Base-by-base conservation (phyloP, 2,888 invertebrate species). In the Taenaris catops region DNA sequence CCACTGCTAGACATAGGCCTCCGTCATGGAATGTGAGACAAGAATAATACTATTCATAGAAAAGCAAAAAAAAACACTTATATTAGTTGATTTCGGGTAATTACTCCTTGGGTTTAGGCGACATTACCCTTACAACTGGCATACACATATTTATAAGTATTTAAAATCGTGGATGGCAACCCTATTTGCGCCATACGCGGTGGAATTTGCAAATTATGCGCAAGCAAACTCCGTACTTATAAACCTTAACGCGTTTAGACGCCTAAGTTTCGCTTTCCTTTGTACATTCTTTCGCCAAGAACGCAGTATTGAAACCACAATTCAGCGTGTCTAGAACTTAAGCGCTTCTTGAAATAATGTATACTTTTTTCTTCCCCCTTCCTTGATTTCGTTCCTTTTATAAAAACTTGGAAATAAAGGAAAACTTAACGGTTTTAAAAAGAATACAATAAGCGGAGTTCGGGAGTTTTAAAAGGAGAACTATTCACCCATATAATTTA, bases 371-470 rank as follows among this genome's bases (percentile, higher is more conserved):
- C 20, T 12, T 11, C 24, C 25, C 35, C 23, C 20, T 12, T 11
- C 24, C 25, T 36, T 38, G 38, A 38, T 34, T 42, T 42, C 41
- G 29, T 29, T 41, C 37, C 37, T 28, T 35, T 37, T 39, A 41
- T 39, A 40, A 40, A 44, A 46, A 44, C 36, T 46, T 27, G 20
- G 14, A 38, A 34, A 42, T 39, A 35, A 46, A 43, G 38, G 37
- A 37, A 41, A 46, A 45, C 42, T 42, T 45, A 34, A 36, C 35
- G 19, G 33, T 43, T 46, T 43, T 27, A 41, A 44, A 38, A 43
- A 40, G 33, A 38, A 38, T 38, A 38, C 34, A 36, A 37, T 28
- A 29, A 25, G 32, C 19, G 33, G 32, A 46, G 40, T 46, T 43
- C 27, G 37, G 12, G 21, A 43, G 40, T 40, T 43, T 43, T 23